Evolutionary conservation across 2,113 vertebrate species (phyloP), one percentile per base, ranked within the genome.

Genomic region (Pampusana beccarii): DNA sequence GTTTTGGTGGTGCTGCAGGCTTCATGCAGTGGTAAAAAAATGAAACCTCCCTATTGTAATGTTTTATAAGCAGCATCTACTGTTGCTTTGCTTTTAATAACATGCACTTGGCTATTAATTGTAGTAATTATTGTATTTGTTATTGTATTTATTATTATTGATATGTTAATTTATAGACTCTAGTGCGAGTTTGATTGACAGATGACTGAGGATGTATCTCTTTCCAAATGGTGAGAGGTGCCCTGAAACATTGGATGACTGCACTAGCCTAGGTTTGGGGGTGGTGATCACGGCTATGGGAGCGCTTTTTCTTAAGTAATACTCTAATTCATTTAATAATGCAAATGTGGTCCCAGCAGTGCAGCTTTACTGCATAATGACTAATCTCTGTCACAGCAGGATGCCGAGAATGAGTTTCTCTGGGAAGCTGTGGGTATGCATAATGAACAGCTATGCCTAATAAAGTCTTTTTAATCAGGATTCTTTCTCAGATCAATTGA

Each of bases 311-410:
- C 81, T 42, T 71, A 94, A 94, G 86, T 78, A 94, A 95, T 80
- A 80, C 75, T 78, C 82, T 93, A 94, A 96, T 93, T 94, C 62
- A 93, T 95, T 94, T 90, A 96, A 93, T 92, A 96, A 96, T 94
- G 93, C 82, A 96, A 96, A 95, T 90, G 28, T 80, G 33, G 95
- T 93, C 88, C 80, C 93, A 96, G 88, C 90, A 90, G 92, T 80
- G 79, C 75, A 92, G 88, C 72, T 96, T 95, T 95, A 65, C 80
- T 84, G 93, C 69, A 60, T 93, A 90, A 94, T 86, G 90, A 86
- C 88, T 96, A 96, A 97, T 95, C 75, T 96, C 75, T 96, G 67
- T 88, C 92, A 93, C 92, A 93, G 95, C 90, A 74, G 93, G 95
- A 78, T 64, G 86, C 78, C 3, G 1, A 93, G 82, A 90, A 84